A percentile compares a stretch with the other conserved stretches of the same genome.
phyloP scores from a whole-genome alignment of 2,113 vertebrate species.

The Sturnira hondurensis region DNA sequence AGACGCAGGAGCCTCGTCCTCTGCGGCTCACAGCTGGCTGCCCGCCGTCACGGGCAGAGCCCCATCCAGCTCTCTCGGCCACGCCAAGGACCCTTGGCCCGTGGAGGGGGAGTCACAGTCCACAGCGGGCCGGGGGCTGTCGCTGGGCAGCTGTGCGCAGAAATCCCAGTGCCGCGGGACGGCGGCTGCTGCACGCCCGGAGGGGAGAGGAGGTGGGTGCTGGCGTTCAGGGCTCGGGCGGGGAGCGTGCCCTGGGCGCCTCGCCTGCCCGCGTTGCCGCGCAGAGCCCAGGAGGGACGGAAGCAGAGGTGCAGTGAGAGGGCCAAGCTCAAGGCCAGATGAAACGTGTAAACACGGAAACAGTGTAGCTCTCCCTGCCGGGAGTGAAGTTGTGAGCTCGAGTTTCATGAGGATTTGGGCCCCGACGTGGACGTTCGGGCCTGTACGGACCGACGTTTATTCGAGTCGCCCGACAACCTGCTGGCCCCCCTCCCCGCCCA shows the following conservation, averaged over 20 bases:
- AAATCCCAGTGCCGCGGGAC: fast-evolving
- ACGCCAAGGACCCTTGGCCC: background rate
- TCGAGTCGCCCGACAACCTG: background rate
- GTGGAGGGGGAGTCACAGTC: background rate
- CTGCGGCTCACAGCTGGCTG: background rate
- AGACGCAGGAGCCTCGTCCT: too few relatives aligned
- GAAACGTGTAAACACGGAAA: too few relatives aligned
- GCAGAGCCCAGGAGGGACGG: too few relatives aligned
- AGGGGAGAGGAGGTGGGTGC: fast-evolving
- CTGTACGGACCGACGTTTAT: too few relatives aligned
- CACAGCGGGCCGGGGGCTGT: fast-evolving
- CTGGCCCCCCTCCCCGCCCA: too few relatives aligned
- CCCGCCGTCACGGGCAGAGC: background rate
- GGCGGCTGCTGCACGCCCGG: fast-evolving
- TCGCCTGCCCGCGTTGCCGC: fast-evolving
- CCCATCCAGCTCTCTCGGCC: too few relatives aligned
- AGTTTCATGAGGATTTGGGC: too few relatives aligned
- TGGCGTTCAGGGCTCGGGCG: fast-evolving
- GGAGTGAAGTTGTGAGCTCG: too few relatives aligned
- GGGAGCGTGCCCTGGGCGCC: fast-evolving
- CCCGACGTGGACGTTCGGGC: too few relatives aligned
- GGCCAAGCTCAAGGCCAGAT: too few relatives aligned
- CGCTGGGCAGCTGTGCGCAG: fast-evolving
- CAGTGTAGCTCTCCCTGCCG: too few relatives aligned
- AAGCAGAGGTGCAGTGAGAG: too few relatives aligned